phyloP scores from a whole-genome alignment of 2,888 invertebrate genomes.

The Siphonodentalium dalli region DNA sequence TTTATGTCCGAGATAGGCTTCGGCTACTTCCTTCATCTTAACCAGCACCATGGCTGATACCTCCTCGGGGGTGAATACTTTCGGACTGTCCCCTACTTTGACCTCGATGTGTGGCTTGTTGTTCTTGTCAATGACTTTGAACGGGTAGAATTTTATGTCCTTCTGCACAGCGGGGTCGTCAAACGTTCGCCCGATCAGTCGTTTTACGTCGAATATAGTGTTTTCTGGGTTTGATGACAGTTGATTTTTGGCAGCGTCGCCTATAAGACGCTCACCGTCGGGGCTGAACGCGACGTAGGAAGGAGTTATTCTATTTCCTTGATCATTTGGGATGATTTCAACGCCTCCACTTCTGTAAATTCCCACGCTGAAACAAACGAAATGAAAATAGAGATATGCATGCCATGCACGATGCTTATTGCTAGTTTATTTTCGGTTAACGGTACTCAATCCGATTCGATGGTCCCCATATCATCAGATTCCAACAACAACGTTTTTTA shows the following conservation, averaged over 20 bases:
- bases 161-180: slow-evolving; percentile 89
- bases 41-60: slow-evolving; percentile 97
- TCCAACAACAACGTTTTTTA: no score
- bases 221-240: slow-evolving; percentile 98
- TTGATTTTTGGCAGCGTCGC: slow-evolving; percentile 99
- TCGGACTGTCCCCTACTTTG: slow-evolving; percentile 70
- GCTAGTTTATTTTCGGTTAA: no score
- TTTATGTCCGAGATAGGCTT: slow-evolving; percentile 92
- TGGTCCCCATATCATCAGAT: no score
- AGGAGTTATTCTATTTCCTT: slow-evolving; percentile 97
- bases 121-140: slow-evolving; percentile 87
- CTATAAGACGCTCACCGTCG: slow-evolving; percentile 94
- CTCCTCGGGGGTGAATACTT: slow-evolving; percentile 96
- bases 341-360: slow-evolving; percentile 93
- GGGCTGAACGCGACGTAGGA: slow-evolving; percentile 96
- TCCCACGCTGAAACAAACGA: slow-evolving; percentile 56
- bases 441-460: no score
- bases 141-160: slow-evolving; percentile 97
- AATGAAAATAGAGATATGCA: no score
- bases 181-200: slow-evolving; percentile 96
- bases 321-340: slow-evolving; percentile 97
- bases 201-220: slow-evolving; percentile 97
- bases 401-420: no score
- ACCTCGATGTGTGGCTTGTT: slow-evolving; percentile 91
- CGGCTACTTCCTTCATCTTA: slow-evolving; percentile 98